A percentile compares a stretch with the other conserved stretches of the same genome.
Evolutionary conservation across 2,888 invertebrate species (phyloP).

Genomic region (Craniophora ligustri): DNA sequence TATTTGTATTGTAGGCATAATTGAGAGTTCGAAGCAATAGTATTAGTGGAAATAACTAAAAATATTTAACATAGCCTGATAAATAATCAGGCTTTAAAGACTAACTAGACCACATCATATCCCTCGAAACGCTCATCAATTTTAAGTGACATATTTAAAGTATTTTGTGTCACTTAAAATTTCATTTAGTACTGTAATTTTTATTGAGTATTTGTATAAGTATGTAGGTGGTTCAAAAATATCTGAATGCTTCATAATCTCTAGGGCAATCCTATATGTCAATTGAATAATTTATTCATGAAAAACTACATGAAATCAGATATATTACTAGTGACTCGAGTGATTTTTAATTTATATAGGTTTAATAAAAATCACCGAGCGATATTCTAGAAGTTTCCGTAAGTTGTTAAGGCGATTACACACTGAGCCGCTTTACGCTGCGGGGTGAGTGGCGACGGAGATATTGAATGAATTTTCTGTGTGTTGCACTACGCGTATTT

Average conservation of each 20-base stretch:
- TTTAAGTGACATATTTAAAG: neutral
- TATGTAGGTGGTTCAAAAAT: constrained; percentile 10
- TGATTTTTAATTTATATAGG: constrained; percentile 36
- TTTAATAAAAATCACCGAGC: constrained; percentile 30
- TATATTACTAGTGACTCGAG: constrained; percentile 56
- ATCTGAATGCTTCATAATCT: constrained; percentile 41
- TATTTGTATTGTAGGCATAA: too few species aligned
- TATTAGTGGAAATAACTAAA: too few species aligned
- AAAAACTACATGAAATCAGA: constrained; percentile 31
- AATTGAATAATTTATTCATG: constrained; percentile 27
- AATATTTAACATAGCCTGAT: too few species aligned
- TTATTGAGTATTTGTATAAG: constrained; percentile 11
- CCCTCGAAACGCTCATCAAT: neutral
- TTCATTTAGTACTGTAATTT: too few species aligned
- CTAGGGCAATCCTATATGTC: constrained; percentile 20
- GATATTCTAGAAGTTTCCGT: neutral
- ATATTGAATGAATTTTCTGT: too few species aligned
- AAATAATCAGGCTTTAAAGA: neutral
- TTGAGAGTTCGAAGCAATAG: too few species aligned
- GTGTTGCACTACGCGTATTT: too few species aligned
- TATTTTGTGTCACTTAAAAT: neutral
- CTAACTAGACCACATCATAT: too few species aligned
- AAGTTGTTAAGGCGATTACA: too few species aligned
- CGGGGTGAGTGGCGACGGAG: too few species aligned
- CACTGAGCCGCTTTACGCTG: too few species aligned